Evolutionary conservation across 2,113 vertebrate genomes (phyloP).

Genomic region (Tragulus kanchil): DNA sequence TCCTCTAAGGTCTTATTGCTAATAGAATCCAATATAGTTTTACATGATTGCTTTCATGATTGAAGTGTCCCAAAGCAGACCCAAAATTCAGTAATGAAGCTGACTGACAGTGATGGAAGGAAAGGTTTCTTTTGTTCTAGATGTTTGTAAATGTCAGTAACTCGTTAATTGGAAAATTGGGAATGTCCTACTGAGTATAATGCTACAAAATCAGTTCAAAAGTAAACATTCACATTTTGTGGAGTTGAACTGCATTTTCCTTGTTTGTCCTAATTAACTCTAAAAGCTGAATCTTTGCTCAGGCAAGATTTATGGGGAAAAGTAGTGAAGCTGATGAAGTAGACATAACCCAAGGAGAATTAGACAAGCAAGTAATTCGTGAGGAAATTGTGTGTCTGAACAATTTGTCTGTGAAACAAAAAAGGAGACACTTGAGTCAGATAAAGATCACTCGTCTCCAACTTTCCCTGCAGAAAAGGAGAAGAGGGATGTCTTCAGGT

Average conservation of each 20-base stretch:
- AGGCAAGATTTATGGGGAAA: conserved; percentile 69
- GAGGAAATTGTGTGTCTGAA: conserved; percentile 65
- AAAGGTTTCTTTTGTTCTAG: conserved; percentile 59
- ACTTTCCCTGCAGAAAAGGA: not conserved
- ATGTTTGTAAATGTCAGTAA: conserved; percentile 62
- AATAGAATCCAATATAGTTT: conserved; percentile 64
- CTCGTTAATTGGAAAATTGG: conserved; percentile 62
- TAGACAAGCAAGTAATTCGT: conserved; percentile 62
- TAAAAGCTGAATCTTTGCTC: conserved; percentile 70
- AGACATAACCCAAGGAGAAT: conserved; percentile 64
- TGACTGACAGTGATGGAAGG: conserved; percentile 54
- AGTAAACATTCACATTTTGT: conserved; percentile 66
- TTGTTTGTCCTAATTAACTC: conserved; percentile 72
- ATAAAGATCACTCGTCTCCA: not conserved
- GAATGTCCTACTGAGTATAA: conserved; percentile 54
- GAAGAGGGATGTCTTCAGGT: not conserved
- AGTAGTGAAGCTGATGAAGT: conserved; percentile 59
- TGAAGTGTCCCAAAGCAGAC: conserved; percentile 72
- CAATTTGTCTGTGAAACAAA: conserved; percentile 74
- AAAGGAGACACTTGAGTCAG: too few species aligned
- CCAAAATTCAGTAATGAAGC: conserved; percentile 52
- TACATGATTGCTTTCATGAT: conserved; percentile 70
- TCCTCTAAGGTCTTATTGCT: conserved; percentile 56
- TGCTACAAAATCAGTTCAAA: conserved; percentile 57
- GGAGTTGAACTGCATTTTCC: conserved; percentile 49